Percentiles rank a stretch among this genome's conserved stretches.
Conservation (phyloP, 2,797 vertebrate species). For the Gastrophryne carolinensis region DNA sequence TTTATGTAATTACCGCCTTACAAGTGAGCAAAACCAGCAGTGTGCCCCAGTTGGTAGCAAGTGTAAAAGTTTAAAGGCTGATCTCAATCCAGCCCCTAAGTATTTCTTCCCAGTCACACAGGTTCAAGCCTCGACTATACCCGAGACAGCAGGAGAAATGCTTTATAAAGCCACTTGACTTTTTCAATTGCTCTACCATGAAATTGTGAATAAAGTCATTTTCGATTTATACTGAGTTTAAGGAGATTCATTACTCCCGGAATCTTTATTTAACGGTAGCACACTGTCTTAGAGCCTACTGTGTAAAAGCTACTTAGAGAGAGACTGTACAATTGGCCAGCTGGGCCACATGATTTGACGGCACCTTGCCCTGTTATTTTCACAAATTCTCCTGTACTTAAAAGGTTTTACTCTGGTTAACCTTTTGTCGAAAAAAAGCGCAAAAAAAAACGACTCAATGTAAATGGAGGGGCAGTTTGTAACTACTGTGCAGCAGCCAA, state of each 20-base stretch:
- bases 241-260: slow-evolving; percentile 52
- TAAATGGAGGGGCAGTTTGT: slow-evolving; percentile 52
- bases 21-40: slow-evolving; percentile 22
- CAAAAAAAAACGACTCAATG: slow-evolving; percentile 30
- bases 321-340: slow-evolving; percentile 47
- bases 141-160: slow-evolving; percentile 27
- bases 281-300: slow-evolving; percentile 45
- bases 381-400: slow-evolving; percentile 46
- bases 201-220: slow-evolving; percentile 49
- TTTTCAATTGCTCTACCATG: slow-evolving; percentile 49
- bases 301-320: slow-evolving; percentile 52
- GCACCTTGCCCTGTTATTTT: slow-evolving; percentile 48
- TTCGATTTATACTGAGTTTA: slow-evolving; percentile 52
- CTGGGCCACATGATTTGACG: slow-evolving; percentile 42
- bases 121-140: slow-evolving; percentile 31
- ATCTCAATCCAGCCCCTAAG: slow-evolving; percentile 20
- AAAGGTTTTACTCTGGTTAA: slow-evolving; percentile 53
- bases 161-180: slow-evolving; percentile 49
- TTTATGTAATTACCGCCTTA: slow-evolving; percentile 40
- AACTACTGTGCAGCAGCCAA: slow-evolving; percentile 45
- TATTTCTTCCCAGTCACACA: slow-evolving; percentile 44
- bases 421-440: slow-evolving; percentile 50
- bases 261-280: slow-evolving; percentile 50
- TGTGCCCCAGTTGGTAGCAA: slow-evolving; percentile 27
- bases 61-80: slow-evolving; percentile 24